Conservation (phyloP, 2,113 vertebrate genomes). For the Dipodomys spectabilis region DNA sequence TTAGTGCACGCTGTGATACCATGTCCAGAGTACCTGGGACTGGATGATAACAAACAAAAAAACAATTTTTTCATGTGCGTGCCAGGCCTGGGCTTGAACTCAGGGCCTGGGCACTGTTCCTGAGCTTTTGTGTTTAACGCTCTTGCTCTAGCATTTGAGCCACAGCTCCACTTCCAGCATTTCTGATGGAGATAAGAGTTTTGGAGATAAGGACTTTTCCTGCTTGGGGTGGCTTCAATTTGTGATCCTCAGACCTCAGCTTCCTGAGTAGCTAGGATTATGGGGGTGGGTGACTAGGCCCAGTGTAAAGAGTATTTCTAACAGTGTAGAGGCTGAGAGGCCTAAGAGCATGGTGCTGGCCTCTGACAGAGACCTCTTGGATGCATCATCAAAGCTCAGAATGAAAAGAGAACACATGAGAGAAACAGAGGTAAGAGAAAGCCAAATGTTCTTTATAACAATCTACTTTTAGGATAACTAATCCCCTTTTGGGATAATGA, state of each 20-base stretch:
- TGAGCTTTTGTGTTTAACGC: too few species aligned
- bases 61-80: too few species aligned
- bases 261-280: too few species aligned
- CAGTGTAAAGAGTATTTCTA: background rate
- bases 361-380: background rate
- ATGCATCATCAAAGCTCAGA: background rate
- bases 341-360: background rate
- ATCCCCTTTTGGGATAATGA: background rate
- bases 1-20: background rate
- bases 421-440: background rate
- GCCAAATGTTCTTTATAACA: background rate
- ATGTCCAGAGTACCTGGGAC: background rate
- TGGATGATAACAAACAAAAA: background rate
- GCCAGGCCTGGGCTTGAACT: too few species aligned
- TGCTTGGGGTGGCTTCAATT: too few species aligned
- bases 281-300: too few species aligned
- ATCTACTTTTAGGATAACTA: background rate
- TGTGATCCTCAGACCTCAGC: too few species aligned
- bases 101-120: too few species aligned
- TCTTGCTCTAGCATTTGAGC: too few species aligned
- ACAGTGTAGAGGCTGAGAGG: background rate
- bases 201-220: too few species aligned
- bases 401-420: background rate
- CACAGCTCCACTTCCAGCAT: too few species aligned
- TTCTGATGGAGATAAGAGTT: too few species aligned